Base-by-base conservation (phyloP, 2,113 vertebrate species). In the Nycticebus coucang region DNA sequence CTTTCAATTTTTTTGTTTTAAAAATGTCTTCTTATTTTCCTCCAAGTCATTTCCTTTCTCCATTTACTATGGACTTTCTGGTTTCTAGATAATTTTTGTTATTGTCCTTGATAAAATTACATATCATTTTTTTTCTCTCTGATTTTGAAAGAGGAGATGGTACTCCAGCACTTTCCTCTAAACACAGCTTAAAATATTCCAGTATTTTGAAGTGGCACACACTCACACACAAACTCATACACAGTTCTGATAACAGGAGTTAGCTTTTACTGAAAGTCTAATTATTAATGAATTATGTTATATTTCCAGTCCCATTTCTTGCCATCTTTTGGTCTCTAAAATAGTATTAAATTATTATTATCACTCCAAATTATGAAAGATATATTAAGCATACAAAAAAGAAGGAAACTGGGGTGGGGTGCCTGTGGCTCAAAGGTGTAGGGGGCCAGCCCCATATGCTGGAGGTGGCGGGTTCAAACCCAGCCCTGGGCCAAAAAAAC, bases 281-380 rank as follows among this genome's bases (percentile, higher is more conserved):
- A 62, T 17, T 22, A 81, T 62, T 26, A 83, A 28, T 21, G 19
- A 78, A 59, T 78, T 89, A 15, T 6, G 28, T 15, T 30, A 33
- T 59, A 14, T 87, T 66, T 72, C n/a, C 35, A 81, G n/a, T 62
- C 5, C 12, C 66, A 89, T 55, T 75, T 88, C 30, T 83, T 82
- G 33, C 21, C 62, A 91, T 66, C 30, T 91, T 50, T 37, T 35
- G 28, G 28, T 24, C 35, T 37, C 77, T 75, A 26, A 87, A 66
- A 68, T 62, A 55, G 26, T 78, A 62, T 79, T 84, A 72, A 77
- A 37, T 60, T 50, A 82, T 74, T 80, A 50, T 69, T 71, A 33
- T 35, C 83, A 66, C 75, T 91, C 24, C 69, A 91, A 62, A 82
- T 87, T 69, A 77, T 82, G 60, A 55, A 94, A 86, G 50, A 18